These are phyloP conservation scores for Tinamus guttatus DNA, from an alignment of 2,113 vertebrate species.

Conservation along the genomic window DNA sequence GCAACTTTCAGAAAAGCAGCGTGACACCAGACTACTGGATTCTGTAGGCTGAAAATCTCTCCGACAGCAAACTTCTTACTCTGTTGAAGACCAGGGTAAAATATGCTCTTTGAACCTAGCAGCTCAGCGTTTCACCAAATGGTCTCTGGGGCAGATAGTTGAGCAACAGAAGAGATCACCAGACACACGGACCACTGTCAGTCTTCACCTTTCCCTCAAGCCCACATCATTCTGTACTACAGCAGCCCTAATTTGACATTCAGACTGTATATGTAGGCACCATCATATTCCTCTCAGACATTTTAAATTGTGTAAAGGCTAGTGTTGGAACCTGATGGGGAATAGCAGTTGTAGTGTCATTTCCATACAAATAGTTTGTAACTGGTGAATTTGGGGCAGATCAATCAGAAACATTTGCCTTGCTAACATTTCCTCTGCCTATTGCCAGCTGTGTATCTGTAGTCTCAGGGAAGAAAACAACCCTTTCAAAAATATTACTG, in stretches of 20 bases:
- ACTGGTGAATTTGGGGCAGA: not conserved
- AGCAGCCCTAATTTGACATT: not conserved
- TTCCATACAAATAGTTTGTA: constrained; percentile 43
- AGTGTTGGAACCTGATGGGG: accelerated
- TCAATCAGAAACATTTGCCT: not conserved
- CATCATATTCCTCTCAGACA: not conserved
- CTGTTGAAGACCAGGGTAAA: not conserved
- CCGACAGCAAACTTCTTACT: accelerated
- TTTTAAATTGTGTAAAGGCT: not conserved
- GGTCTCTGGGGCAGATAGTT: not conserved
- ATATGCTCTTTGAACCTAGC: not conserved
- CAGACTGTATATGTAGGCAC: not conserved
- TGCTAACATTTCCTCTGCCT: not conserved
- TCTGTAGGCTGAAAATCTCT: not conserved
- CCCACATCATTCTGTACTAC: not conserved
- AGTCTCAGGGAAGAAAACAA: not conserved
- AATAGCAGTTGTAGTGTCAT: constrained; percentile 2
- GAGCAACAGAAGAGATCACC: not conserved
- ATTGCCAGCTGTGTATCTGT: not conserved
- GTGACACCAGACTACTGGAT: not conserved
- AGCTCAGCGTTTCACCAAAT: accelerated
- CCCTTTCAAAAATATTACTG: not conserved
- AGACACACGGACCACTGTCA: not conserved
- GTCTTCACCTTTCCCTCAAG: not conserved
- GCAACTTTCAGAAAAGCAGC: not conserved